Base-by-base conservation (phyloP, 2,113 vertebrate genomes). In the Otus sunia region DNA sequence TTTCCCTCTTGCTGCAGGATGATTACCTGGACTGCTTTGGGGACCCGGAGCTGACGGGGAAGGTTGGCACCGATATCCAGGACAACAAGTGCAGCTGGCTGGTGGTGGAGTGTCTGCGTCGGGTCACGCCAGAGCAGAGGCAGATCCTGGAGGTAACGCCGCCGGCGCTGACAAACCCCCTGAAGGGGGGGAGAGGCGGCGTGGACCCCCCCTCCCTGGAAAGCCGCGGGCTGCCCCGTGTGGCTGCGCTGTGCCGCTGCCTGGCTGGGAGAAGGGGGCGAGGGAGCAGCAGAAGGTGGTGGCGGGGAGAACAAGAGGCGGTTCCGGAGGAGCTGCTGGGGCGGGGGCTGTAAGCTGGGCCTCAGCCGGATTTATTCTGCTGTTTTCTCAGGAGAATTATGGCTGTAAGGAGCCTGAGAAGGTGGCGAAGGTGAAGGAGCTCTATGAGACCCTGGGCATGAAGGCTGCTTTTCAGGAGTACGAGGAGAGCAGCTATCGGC, bases 41-140 rank as follows among this genome's bases (percentile, higher is more conserved):
- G 8, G 99, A 99, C 92, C 99, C 99, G 1, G 96, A 97, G 8
- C 87, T 99, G 72, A 99, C 98, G 0, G 99, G 99, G 34, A 99
- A 99, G 98, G 97, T 99, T 4, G 99, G 99, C 63, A 99, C 99
- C 0, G 99, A 99, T 97, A 99, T 99, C 96, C 98, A 99, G 96
- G 99, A 99, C 97, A 99, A 99, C 67, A 99, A 99, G 59, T 99
- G 99, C 97, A 99, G 99, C 98, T 99, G 99, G 99, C 96, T 99
- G 97, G 99, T 99, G 59, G 98, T 99, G 62, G 98, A 98, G 20
- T 99, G 99, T 9, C 96, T 99, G 94, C 98, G 97, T 19, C 96
- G 98, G 27, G 99, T 98, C 79, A 98, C 97, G 0, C 95, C 98
- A 0, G 98, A 98, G 26, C 99, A 99, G 97, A 98, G 98, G 87